Conservation (phyloP, 2,113 vertebrate genomes). For the Eurystomus gularis region DNA sequence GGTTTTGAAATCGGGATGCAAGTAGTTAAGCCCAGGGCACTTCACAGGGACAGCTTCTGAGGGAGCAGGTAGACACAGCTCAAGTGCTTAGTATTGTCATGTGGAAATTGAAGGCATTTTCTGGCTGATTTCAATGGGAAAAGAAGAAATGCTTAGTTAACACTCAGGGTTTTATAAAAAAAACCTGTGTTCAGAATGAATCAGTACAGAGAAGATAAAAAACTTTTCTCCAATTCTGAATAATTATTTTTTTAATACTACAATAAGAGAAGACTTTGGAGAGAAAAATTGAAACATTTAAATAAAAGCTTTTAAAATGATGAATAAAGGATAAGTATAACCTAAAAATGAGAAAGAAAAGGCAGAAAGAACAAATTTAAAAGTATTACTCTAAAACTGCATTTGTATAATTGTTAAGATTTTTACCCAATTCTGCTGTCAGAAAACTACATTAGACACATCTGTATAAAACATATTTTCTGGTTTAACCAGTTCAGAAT, state of each 20-base stretch:
- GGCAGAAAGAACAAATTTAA: constrained; percentile 40
- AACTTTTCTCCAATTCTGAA: constrained; percentile 2
- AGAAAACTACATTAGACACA: constrained; percentile 56
- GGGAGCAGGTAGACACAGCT: not conserved
- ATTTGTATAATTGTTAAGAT: constrained; percentile 56
- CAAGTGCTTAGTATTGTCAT: not conserved
- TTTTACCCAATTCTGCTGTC: constrained; percentile 42
- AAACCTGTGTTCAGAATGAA: not conserved
- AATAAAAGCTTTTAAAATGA: constrained; percentile 49
- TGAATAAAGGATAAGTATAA: constrained; percentile 28
- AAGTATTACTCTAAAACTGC: constrained; percentile 25
- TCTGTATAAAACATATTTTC: constrained; percentile 68
- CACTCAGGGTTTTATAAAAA: not conserved
- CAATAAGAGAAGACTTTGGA: not conserved
- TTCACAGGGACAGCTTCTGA: not conserved
- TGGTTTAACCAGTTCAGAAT: constrained; percentile 68
- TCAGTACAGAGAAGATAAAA: constrained; percentile 22
- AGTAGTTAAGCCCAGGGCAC: accelerated
- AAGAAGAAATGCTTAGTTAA: not conserved
- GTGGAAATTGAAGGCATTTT: not conserved
- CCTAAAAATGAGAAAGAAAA: constrained; percentile 56
- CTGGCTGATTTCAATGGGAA: not conserved
- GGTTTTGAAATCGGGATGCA: not conserved
- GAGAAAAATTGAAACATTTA: constrained; percentile 25
- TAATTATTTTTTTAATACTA: not conserved